Base-by-base conservation (phyloP, 2,888 invertebrate species). In the Papilio demoleus region DNA sequence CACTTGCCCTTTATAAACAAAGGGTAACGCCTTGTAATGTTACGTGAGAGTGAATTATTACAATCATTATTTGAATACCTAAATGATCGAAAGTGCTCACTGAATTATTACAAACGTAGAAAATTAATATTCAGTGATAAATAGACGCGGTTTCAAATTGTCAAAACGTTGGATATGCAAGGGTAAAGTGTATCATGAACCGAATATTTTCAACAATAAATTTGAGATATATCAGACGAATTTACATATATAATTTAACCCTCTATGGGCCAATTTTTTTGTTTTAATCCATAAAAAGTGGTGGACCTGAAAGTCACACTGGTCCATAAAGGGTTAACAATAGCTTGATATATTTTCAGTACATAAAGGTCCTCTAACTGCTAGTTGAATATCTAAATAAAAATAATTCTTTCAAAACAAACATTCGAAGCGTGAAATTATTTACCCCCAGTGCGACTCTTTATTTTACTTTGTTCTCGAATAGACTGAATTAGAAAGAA, bases 1-100 rank as follows among this genome's bases (percentile, higher is more conserved):
- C 74, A 70, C 64, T 59, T 70, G 72, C 73, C 74, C 73, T 71
- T 73, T 73, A 62, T 66, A 72, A 73, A 73, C 69, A 71, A 71
- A 73, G 72, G 72, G 72, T 73, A 72, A 71, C 73, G 72, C 67
- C 72, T 68, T 68, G 65, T 34, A 70, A 58, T 53, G 45, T 68
- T 64, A 66, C 65, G 60, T 61, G 61, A 61, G 60, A 70, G 66
- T 68, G 62, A 71, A 68, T 71, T 68, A 67, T 71, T 72, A 68
- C 36, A 58, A 38, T 24, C 5, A 59, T 59, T 59, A 59, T 22
- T 59, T 59, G 59, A 59, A 59, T 59, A 56, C 17, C 31, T 31
- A 56, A 56, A 17, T 31, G 53, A 56, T 56, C 31, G n/a, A 27
- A 56, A 56, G 53, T 31, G 31, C 17, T 31, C 31, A 14, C 31